phyloP scores from a whole-genome alignment of 30 jellyfish, hydroid and myxozoan species.

The Pseudorhiza aurosa region DNA sequence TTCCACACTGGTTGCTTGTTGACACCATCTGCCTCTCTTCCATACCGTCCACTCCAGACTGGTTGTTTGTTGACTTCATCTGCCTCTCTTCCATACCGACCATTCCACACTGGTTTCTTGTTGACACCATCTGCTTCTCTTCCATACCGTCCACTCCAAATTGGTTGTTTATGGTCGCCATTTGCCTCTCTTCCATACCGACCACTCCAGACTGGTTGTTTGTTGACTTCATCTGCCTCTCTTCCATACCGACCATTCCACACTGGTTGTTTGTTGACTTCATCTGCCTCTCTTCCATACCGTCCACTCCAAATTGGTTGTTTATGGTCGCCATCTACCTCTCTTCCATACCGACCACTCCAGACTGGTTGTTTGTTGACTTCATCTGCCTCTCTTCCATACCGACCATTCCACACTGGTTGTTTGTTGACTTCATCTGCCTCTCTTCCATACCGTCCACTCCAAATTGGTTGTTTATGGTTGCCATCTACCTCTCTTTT shows the following conservation, averaged over 20 bases:
- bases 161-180: constrained; percentile 1
- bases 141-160: constrained; percentile 39
- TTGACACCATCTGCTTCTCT: constrained; percentile 6
- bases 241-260: constrained; percentile 48
- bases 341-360: constrained; percentile 45
- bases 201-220: constrained; percentile 27
- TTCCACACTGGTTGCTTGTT: constrained; percentile 29
- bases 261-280: background rate
- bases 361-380: constrained; percentile 3
- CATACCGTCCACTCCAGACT: constrained; percentile 18
- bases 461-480: background rate
- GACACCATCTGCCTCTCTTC: constrained; percentile 8
- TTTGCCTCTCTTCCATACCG: constrained; percentile 20
- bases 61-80: background rate
- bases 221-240: background rate
- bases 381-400: constrained; percentile 4
- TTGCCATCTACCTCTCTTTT: background rate
- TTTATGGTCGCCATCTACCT: background rate
- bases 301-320: background rate
- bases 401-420: constrained; percentile 38
- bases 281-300: background rate
- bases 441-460: background rate
- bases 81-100: constrained; percentile 32
- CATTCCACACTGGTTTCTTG: constrained; percentile 31
- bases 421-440: background rate